A percentile compares a stretch with the other conserved stretches of the same genome.
These are phyloP conservation scores for Hypsibius dujardini DNA, from an alignment of 1,140 invertebrate species.

Conservation along the genomic window DNA sequence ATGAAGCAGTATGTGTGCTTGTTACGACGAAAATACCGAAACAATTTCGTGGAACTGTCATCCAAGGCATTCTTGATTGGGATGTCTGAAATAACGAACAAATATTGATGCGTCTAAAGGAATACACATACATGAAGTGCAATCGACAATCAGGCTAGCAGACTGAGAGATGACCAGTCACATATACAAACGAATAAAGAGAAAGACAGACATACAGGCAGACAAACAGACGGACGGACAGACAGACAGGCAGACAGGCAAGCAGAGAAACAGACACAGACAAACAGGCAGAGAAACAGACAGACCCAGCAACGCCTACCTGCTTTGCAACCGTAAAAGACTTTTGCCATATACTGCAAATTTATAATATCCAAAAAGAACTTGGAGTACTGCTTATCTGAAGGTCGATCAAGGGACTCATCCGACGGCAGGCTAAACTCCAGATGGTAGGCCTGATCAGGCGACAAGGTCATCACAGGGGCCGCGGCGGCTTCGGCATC, in stretches of 20 bases:
- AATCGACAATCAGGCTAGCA: too few species aligned
- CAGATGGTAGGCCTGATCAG: neutral
- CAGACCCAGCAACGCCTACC: too few species aligned
- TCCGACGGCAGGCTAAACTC: neutral
- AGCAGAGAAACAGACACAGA: too few species aligned
- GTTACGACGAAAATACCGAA: neutral
- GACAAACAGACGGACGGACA: too few species aligned
- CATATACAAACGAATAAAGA: too few species aligned
- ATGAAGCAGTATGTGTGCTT: neutral
- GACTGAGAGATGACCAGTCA: too few species aligned
- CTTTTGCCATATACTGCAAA: neutral
- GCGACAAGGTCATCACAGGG: neutral
- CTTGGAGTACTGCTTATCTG: neutral
- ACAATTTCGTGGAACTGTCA: neutral
- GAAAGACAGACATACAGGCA: too few species aligned
- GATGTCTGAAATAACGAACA: too few species aligned
- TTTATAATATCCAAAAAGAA: neutral
- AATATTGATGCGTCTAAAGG: neutral
- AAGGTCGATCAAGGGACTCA: neutral
- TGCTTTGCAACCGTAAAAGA: neutral
- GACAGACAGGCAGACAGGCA: too few species aligned
- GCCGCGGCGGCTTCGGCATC: neutral
- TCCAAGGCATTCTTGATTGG: too few species aligned
- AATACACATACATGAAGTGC: neutral
- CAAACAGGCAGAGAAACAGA: too few species aligned